phyloP scores from a whole-genome alignment of 1,140 invertebrate genomes.

The Penaeus vannamei region DNA sequence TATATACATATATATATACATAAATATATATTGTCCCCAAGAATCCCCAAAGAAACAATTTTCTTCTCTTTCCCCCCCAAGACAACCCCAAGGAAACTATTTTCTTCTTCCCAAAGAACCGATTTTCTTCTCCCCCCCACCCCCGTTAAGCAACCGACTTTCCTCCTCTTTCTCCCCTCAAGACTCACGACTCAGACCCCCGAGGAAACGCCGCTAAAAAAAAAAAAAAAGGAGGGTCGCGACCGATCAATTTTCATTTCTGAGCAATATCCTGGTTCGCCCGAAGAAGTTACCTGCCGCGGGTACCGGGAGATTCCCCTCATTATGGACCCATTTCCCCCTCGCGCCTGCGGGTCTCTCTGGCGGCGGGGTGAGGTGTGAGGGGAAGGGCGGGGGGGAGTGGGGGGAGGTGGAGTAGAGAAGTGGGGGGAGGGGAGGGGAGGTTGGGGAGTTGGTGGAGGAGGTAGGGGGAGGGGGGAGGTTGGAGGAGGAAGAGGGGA shows the following conservation, averaged over 20 bases:
- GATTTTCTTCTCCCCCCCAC: no score
- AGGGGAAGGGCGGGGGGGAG: neutral
- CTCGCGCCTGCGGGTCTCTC: neutral
- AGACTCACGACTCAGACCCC: no score
- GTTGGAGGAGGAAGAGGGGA: neutral
- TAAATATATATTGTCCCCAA: no score
- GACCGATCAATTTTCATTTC: slow-evolving; percentile 28
- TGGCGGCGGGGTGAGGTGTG: neutral
- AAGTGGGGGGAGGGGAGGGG: neutral
- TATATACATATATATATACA: no score
- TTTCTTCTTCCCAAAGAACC: no score
- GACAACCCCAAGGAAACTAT: no score
- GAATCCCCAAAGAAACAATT: no score
- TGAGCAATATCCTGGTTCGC: slow-evolving; percentile 21
- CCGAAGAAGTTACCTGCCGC: slow-evolving; percentile 17
- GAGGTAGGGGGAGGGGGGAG: neutral
- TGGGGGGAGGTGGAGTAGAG: neutral
- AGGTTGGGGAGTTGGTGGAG: neutral
- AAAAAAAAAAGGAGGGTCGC: no score
- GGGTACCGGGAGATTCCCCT: slow-evolving; percentile 13
- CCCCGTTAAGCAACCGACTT: no score
- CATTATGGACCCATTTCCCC: slow-evolving; percentile 26
- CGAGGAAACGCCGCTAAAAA: no score
- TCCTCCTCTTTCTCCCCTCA: no score
- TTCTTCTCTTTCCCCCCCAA: no score